A percentile compares a stretch with the other conserved stretches of the same genome.
Evolutionary conservation across 1,140 invertebrate species (phyloP).

Genomic region (Pantala flavescens): DNA sequence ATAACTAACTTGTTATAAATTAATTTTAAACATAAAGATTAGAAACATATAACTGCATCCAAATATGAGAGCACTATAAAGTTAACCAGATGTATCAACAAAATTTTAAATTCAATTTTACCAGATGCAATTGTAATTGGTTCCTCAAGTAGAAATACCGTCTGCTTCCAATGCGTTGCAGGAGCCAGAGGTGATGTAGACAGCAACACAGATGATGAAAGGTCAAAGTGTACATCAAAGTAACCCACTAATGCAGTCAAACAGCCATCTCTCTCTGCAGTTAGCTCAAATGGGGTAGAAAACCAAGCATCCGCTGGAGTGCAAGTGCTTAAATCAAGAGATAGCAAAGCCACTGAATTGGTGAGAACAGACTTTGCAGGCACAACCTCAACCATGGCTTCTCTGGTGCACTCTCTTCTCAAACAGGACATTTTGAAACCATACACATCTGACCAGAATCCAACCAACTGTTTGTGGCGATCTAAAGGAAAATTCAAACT

Average conservation of each 20-base stretch:
- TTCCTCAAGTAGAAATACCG: constrained; percentile 79
- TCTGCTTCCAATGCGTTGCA: constrained; percentile 96
- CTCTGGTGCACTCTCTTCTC: constrained; percentile 74
- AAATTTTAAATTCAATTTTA: constrained; percentile 23
- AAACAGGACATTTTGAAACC: constrained; percentile 95
- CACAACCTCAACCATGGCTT: constrained; percentile 82
- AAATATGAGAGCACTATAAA: too few relatives aligned
- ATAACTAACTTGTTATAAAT: too few relatives aligned
- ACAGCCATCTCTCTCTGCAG: constrained; percentile 54
- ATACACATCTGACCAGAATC: constrained; percentile 94
- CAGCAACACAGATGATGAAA: constrained; percentile 53
- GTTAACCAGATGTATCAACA: too few relatives aligned
- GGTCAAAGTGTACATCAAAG: constrained; percentile 82
- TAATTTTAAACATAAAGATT: too few relatives aligned
- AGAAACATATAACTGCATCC: too few relatives aligned
- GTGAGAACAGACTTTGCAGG: constrained; percentile 68
- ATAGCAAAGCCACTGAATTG: constrained; percentile 48
- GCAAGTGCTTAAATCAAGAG: constrained; percentile 74
- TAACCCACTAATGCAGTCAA: constrained; percentile 85
- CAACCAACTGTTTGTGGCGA: constrained; percentile 58
- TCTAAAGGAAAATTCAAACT: constrained; percentile 37
- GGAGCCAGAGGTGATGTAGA: constrained; percentile 62
- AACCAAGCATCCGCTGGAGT: constrained; percentile 72
- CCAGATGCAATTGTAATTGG: constrained; percentile 61
- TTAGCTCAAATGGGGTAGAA: constrained; percentile 61